Evolutionary conservation across 2,113 vertebrate species (phyloP).

Genomic region (Calypte anna): DNA sequence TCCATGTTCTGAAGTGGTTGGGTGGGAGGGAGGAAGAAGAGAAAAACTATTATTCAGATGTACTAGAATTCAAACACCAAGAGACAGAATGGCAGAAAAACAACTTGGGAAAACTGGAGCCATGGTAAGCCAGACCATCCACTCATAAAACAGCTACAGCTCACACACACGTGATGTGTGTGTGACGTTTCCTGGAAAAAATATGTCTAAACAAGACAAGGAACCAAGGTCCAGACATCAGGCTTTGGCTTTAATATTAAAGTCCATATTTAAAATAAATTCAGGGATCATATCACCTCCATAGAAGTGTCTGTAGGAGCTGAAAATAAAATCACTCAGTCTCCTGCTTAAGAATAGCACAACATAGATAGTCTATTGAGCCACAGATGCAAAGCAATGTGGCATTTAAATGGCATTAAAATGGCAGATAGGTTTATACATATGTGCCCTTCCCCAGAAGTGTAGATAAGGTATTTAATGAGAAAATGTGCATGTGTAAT

Average conservation of each 20-base stretch:
- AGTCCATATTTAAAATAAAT: neutral
- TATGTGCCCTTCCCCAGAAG: neutral
- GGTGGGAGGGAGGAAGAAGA: rapidly evolving
- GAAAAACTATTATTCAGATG: neutral
- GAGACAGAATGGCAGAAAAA: neutral
- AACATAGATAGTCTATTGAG: neutral
- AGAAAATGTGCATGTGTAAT: neutral
- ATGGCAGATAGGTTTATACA: neutral
- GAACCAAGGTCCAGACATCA: neutral
- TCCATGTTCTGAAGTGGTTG: neutral
- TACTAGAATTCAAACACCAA: neutral
- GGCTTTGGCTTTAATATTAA: neutral
- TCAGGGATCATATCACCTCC: neutral
- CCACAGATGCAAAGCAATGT: neutral
- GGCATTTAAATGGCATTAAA: neutral
- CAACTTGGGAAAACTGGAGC: neutral
- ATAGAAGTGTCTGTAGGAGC: neutral
- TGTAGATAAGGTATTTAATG: neutral
- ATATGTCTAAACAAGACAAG: neutral
- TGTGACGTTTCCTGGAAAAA: neutral
- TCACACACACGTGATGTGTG: neutral
- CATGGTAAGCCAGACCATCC: neutral
- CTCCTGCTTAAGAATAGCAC: neutral
- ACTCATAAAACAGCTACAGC: neutral
- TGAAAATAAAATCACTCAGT: neutral